Base-by-base conservation (phyloP, 2,797 vertebrate species). In the Propithecus perrieri region DNA sequence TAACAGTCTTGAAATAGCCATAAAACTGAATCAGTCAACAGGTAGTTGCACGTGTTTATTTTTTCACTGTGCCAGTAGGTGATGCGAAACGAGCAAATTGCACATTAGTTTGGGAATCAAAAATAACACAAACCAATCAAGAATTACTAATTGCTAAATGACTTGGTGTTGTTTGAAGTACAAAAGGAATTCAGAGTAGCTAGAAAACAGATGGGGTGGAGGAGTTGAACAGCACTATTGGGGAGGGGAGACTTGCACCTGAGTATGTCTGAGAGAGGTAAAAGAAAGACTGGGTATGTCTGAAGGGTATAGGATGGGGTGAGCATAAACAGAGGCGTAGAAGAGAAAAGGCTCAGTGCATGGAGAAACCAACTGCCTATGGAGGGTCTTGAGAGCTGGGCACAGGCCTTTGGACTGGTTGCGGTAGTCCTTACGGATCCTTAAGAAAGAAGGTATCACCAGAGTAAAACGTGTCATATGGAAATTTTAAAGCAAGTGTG, bases 121-220 rank as follows among this genome's bases (percentile, higher is more conserved):
- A 89, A 87, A 67, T 86, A 59, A 88, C 46, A 59, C 85, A 94
- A 74, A 87, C 43, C 80, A 65, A 4, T 84, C 33, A 43, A 74
- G 71, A 92, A 50, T 63, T 17, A 57, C 33, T 65, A 35, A 41
- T n/a, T 74, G 81, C 96, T 92, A n/a, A 95, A 46, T 91, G 26
- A 59, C 30, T 63, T 95, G 76, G 38, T 84, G 43, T 55, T 89
- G 26, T 85, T 89, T 94, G 79, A 75, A 81, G 17, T 87, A 88
- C 53, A 65, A 85, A 72, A 94, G 35, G 84, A 90, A 89, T 79
- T 97, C 55, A 94, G 72, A 95, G 38, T n/a, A 85, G n/a, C 41
- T 89, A 75, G 71, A 75, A 79, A 74, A 86, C 35, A 67, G 28
- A 28, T 46, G 59, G 87, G 35, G 55, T 78, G 30, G 59, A 95